Evolutionary conservation across 2,888 invertebrate genomes (phyloP), one percentile per base, ranked within the genome.

Genomic region (Drosophila trichaetosa): DNA sequence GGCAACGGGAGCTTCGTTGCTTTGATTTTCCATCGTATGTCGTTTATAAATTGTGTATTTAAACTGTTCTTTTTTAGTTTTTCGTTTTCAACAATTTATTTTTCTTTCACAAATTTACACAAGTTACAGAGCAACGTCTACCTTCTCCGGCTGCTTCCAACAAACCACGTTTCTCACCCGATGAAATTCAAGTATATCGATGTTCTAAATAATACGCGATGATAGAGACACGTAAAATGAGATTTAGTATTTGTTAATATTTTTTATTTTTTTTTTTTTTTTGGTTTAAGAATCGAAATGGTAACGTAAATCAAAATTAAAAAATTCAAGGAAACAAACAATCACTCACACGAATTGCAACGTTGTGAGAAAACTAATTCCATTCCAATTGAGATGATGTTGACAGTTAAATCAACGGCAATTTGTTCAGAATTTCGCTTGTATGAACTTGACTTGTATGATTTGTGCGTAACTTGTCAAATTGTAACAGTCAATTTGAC

Each of bases 11-110:
- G 83, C 80, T 84, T 77, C 82, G 82, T 90, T 90, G 84, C 85
- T 91, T 90, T 88, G 83, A 80, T 83, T 87, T 83, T 92, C 92
- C 91, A 91, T 92, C 73, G 83, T 89, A 70, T 78, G 73, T 76
- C 75, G 63, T 77, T 87, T 73, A 76, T 75, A 80, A 80, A 68
- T 78, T 87, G 90, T 90, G 90, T 89, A 81, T 66, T 72, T 66
- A 73, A 88, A 83, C 78, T 84, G 83, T 85, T 73, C 74, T 68
- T 69, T 42, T 56, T 69, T 57, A 67, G n/a, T 58, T 73, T 66
- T 60, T 71, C 62, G 51, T 82, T 76, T 78, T 77, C 57, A 76
- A 83, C 80, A 82, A 84, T 87, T 87, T 79, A 64, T 60, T 76
- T 73, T 75, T 75, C 59, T 78, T 77, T 79, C 80, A 90, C 78